Conservation (phyloP, 2,113 vertebrate genomes). For the Hystrix cristata region DNA sequence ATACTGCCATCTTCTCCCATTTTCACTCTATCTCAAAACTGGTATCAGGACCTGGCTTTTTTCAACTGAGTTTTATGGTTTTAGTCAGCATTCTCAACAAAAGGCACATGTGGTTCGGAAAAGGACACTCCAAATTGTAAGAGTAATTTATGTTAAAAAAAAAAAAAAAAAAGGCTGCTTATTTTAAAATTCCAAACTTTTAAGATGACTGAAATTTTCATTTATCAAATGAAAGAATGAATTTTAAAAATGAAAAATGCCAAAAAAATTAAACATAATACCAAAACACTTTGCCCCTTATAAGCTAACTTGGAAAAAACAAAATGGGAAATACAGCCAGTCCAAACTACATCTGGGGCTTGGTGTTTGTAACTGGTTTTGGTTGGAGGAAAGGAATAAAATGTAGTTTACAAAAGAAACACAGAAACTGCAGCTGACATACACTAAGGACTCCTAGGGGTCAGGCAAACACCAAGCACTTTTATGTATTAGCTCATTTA, state of each 20-base stretch:
- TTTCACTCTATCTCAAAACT: neutral
- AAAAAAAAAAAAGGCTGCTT: neutral
- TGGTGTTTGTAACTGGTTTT: neutral
- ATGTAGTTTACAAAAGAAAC: neutral
- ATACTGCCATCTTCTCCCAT: too few species aligned
- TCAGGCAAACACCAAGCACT: neutral
- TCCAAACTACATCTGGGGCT: neutral
- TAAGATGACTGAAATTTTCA: neutral
- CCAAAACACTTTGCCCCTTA: neutral
- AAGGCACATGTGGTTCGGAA: neutral
- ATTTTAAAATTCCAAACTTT: slow-evolving; percentile 63
- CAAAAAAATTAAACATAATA: neutral
- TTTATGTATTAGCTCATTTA: neutral
- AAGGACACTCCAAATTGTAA: neutral
- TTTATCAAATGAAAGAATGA: neutral
- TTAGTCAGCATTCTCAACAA: neutral
- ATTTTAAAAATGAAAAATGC: neutral
- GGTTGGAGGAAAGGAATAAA: neutral
- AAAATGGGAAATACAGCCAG: neutral
- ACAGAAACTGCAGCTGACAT: neutral
- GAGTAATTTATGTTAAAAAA: neutral
- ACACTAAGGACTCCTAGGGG: neutral
- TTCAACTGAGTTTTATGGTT: neutral
- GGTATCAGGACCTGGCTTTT: neutral
- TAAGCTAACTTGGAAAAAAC: slow-evolving; percentile 19